These are phyloP conservation scores for Centropyge bicolor DNA, from an alignment of 2,797 vertebrate species.

Conservation along the genomic window DNA sequence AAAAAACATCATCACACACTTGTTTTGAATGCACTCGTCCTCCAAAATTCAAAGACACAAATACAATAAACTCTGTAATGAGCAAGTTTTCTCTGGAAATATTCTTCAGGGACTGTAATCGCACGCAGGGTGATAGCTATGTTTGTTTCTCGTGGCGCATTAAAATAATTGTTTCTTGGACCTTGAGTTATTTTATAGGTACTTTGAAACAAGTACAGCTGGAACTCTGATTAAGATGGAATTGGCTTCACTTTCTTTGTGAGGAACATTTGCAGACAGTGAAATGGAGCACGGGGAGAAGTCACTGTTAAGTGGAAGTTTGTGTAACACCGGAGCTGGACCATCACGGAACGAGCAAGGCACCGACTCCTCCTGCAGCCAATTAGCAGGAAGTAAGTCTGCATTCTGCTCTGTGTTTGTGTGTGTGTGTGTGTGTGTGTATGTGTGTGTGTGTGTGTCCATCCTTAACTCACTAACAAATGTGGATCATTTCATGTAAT, in stretches of 20 bases:
- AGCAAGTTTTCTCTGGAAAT: constrained; percentile 60
- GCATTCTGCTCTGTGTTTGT: constrained; percentile 7
- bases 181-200: constrained; percentile 72
- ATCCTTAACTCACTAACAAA: constrained; percentile 6
- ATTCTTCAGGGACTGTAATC: constrained; percentile 56
- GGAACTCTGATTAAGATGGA: constrained; percentile 51
- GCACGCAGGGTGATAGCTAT: constrained; percentile 35
- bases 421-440: neutral
- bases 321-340: constrained; percentile 19
- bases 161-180: constrained; percentile 74
- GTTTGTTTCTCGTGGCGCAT: constrained; percentile 63
- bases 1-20: neutral
- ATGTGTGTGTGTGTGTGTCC: neutral
- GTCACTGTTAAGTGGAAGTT: constrained; percentile 33
- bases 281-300: constrained; percentile 34
- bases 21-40: constrained; percentile 61
- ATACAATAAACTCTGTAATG: constrained; percentile 66
- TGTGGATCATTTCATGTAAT: constrained; percentile 20
- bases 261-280: constrained; percentile 25
- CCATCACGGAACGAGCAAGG: constrained; percentile 12
- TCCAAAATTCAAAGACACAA: constrained; percentile 71
- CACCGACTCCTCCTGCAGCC: constrained; percentile 34
- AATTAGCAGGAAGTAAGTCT: constrained; percentile 54
- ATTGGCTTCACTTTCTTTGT: constrained; percentile 45
- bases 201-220: constrained; percentile 60